A percentile compares a stretch with the other conserved stretches of the same genome.
phyloP scores from a whole-genome alignment of 2,888 invertebrate species.

The Meiosimyza decipiens region DNA sequence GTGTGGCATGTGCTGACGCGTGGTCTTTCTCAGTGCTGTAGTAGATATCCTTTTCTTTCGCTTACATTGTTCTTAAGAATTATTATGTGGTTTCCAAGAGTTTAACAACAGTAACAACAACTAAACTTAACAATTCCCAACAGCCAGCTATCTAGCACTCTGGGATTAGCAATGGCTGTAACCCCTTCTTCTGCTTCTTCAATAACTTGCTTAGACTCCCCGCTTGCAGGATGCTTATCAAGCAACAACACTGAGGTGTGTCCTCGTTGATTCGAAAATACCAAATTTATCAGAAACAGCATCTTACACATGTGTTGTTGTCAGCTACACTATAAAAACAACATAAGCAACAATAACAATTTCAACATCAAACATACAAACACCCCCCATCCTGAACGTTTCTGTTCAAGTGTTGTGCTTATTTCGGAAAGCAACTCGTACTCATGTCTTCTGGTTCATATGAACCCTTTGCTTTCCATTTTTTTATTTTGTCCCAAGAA shows the following conservation, averaged over 20 bases:
- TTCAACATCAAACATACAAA: background rate
- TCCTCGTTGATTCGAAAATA: slow-evolving; percentile 46
- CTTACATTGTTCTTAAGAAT: slow-evolving; percentile 61
- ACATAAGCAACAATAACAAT: slow-evolving; percentile 14
- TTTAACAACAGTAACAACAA: slow-evolving; percentile 44
- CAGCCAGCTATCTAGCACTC: slow-evolving; percentile 43
- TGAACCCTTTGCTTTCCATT: background rate
- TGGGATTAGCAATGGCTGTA: slow-evolving; percentile 31
- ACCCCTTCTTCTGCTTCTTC: background rate
- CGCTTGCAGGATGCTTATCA: slow-evolving; percentile 48
- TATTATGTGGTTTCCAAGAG: slow-evolving; percentile 61
- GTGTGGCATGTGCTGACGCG: slow-evolving; percentile 55
- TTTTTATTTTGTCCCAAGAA: background rate
- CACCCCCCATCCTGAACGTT: slow-evolving; percentile 2
- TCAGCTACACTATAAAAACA: background rate
- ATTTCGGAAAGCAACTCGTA: no score
- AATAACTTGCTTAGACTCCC: background rate
- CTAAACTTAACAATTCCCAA: slow-evolving; percentile 15
- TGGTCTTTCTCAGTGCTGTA: slow-evolving; percentile 13
- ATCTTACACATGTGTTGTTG: slow-evolving; percentile 44
- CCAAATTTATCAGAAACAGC: slow-evolving; percentile 46
- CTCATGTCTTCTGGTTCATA: no score
- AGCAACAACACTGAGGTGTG: slow-evolving; percentile 50
- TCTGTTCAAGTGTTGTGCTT: no score
- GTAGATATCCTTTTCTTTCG: slow-evolving; percentile 45